These are phyloP conservation scores for Staurois parvus DNA, from an alignment of 2,797 vertebrate species.

Conservation along the genomic window DNA sequence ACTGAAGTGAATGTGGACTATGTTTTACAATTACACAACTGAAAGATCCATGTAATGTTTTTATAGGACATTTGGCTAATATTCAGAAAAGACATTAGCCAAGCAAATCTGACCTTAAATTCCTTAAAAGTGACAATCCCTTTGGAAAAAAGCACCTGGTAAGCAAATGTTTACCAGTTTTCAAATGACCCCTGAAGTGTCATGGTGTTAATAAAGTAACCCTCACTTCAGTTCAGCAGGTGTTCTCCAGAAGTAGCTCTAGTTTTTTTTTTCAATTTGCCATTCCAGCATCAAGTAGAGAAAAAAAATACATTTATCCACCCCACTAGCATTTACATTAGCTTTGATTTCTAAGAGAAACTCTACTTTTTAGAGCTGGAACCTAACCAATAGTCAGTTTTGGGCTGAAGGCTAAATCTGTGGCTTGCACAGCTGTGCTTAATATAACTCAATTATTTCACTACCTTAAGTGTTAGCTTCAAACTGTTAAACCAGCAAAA, in stretches of 20 bases:
- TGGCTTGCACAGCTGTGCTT: conserved; percentile 54
- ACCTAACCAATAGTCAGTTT: conserved; percentile 56
- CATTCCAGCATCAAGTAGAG: not conserved
- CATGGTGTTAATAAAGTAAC: not conserved
- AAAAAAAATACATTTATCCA: not conserved
- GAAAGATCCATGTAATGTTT: too few species aligned
- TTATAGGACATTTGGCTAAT: too few species aligned
- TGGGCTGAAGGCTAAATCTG: conserved; percentile 54
- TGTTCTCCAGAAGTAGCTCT: not conserved
- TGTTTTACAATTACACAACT: too few species aligned
- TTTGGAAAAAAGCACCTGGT: conserved; percentile 2
- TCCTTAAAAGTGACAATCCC: not conserved
- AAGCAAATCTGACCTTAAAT: too few species aligned
- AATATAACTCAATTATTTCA: conserved; percentile 60
- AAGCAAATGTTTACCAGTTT: not conserved
- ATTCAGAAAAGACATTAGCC: too few species aligned
- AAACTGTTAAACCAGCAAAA: conserved; percentile 60
- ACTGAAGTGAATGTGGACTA: too few species aligned
- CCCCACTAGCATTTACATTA: conserved; percentile 24
- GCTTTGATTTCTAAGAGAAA: conserved; percentile 3
- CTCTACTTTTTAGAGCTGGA: conserved; percentile 38
- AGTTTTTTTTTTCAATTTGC: not conserved
- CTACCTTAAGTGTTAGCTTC: conserved; percentile 58
- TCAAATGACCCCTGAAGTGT: not conserved
- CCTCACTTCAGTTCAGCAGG: not conserved